Evolutionary conservation across 2,888 invertebrate genomes (phyloP), one percentile per base, ranked within the genome.

Genomic region (Trichogramma evanescens): DNA sequence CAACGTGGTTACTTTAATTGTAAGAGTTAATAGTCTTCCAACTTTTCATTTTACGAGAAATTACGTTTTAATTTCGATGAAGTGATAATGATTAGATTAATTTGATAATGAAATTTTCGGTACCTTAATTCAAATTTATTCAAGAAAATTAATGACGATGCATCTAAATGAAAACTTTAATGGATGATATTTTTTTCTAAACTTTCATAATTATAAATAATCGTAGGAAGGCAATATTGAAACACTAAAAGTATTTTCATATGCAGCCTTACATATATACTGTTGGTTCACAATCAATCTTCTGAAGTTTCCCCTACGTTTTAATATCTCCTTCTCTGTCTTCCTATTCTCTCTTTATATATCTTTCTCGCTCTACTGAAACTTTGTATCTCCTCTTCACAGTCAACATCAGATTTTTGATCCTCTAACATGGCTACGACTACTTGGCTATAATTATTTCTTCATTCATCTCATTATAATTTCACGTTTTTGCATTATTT

Each of bases 301-400:
- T 57, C 4, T 10, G 45, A 50, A 57, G 57, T 57, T 57, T 57
- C 13, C 40, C 46, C 51, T 43, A 45, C 39, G 57, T 44, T 57
- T 57, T 38, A 50, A 13, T 26, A 40, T 45, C 46, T 45, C 41
- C 13, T 9, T 50, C 38, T n/a, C 40, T 51, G 45, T 39, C 48
- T 13, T 13, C 6, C n/a, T 48, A n/a, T 48, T 5, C 10, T 10
- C 51, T 57, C 51, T 41, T 13, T 51, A 46, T 57, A 57, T 51
- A 57, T 51, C 51, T 57, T 57, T 51, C 56, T 56, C 50, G 39
- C 44, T 50, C 50, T 50, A 26, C 26, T 26, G 26, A 26, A 45
- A 48, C 48, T 48, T 13, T 48, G 10, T 13, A 48, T 13, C 48
- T 48, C 48, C 48, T 13, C 26, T 48, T 48, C 48, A 48, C 48